A percentile compares a stretch with the other conserved stretches of the same genome.
Conservation (phyloP, 2,888 invertebrate genomes). For the Acanthosepion lycidas region DNA sequence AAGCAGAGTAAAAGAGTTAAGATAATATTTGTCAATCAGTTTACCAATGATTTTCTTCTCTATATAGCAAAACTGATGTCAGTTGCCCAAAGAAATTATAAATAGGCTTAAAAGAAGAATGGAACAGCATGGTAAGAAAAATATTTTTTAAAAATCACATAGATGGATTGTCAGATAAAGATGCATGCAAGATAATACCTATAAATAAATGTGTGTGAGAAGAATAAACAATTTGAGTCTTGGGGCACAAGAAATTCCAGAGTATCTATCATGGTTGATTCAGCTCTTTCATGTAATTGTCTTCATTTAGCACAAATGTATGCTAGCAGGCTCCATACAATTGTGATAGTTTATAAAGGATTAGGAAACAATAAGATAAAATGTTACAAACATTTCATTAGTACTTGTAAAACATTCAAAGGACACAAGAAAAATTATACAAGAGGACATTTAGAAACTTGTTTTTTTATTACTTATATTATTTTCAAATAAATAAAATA, state of each 20-base stretch:
- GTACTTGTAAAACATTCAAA: too few species aligned
- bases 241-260: background rate
- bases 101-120: background rate
- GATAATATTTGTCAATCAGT: background rate
- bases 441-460: too few species aligned
- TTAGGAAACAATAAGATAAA: too few species aligned
- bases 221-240: background rate
- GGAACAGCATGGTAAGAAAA: background rate
- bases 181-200: background rate
- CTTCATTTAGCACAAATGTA: background rate
- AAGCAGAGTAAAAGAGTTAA: background rate
- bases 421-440: too few species aligned
- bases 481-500: too few species aligned
- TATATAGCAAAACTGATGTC: background rate
- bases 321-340: background rate
- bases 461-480: too few species aligned
- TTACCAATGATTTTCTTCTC: background rate
- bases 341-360: too few species aligned
- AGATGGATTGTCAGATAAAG: background rate
- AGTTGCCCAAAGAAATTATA: background rate
- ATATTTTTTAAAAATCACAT: background rate
- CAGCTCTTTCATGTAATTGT: background rate
- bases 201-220: background rate
- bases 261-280: background rate
- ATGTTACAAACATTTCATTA: too few species aligned